Percentiles rank a stretch among this genome's conserved stretches.
phyloP scores from a whole-genome alignment of 2,113 vertebrate species.

The Bujurquina vittata region DNA sequence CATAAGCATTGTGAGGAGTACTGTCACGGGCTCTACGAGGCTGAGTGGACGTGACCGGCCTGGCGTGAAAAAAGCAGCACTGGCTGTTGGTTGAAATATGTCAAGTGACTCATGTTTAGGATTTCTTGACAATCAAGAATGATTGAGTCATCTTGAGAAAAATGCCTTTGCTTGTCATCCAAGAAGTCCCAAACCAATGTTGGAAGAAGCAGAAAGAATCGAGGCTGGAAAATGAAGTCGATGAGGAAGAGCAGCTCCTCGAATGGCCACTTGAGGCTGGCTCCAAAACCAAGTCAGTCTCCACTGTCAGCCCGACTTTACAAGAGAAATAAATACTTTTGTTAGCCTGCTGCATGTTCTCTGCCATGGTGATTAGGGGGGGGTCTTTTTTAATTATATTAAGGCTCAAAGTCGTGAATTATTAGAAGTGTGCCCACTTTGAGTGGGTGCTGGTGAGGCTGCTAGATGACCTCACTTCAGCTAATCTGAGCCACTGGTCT shows the following conservation, averaged over 20 bases:
- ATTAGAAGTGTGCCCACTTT: too few relatives aligned
- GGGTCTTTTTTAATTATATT: too few relatives aligned
- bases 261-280: rapidly evolving
- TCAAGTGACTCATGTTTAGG: neutral
- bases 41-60: neutral
- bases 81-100: neutral
- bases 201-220: neutral
- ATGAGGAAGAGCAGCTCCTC: neutral
- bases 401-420: too few relatives aligned
- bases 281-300: neutral
- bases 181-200: neutral
- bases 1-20: neutral
- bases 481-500: too few relatives aligned
- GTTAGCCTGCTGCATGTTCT: neutral
- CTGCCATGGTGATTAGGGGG: too few relatives aligned
- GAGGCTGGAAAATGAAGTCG: too few relatives aligned
- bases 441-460: too few relatives aligned
- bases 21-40: constrained; percentile 9
- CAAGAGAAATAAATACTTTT: neutral
- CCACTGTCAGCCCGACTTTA: neutral
- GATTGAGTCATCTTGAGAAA: neutral
- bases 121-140: neutral
- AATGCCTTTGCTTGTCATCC: neutral
- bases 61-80: neutral
- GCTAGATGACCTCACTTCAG: too few relatives aligned